Base-by-base conservation (phyloP, 2,888 invertebrate species). In the Caenorhabditis plicata region DNA sequence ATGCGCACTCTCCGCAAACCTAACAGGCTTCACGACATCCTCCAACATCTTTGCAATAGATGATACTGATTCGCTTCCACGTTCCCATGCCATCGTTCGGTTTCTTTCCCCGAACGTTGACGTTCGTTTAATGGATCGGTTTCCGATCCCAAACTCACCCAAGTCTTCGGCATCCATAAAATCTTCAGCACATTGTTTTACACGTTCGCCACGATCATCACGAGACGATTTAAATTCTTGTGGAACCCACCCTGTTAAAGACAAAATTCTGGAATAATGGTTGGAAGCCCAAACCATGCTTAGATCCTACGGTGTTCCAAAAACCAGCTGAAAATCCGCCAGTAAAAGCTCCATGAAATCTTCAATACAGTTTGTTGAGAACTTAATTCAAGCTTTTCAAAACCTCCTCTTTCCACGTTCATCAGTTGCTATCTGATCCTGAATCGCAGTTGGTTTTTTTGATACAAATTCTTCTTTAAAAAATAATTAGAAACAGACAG, bases 311-410 rank as follows among this genome's bases (percentile, higher is more conserved):
- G 0, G 92, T 89, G 81, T 98, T 98, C 81, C 90, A 95, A 80
- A 90, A 95, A 0, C 98, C 98, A 0, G 98, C 98, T 13, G 94
- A 92, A 82, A 96, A 98, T 2, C 90, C 93, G 0, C 98, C 98
- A 0, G 96, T 98, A 81, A 99, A 99, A 0, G 98, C 98, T 7
- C 98, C 98, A 83, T 99, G 98, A 82, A 98, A 98, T 73, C 63
- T 36, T 15, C 19, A 26, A 8, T 9, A 36, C 7, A 11, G 7
- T 36, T 19, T 36, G 15, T 20, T 25, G 13, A n/a, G 41, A 42
- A 44, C 29, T n/a, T 9, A 23, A 17, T 11, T 36, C 36, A 31
- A 15, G 4, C 15, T 8, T 4, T 31, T 39, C 8, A 22, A 13
- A 0, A 60, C 74, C 96, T 84, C 8, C 92, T 86, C 52, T 90